Evolutionary conservation across 2,888 invertebrate species (phyloP), one percentile per base, ranked within the genome.

Genomic region (Oxycera nigricornis): DNA sequence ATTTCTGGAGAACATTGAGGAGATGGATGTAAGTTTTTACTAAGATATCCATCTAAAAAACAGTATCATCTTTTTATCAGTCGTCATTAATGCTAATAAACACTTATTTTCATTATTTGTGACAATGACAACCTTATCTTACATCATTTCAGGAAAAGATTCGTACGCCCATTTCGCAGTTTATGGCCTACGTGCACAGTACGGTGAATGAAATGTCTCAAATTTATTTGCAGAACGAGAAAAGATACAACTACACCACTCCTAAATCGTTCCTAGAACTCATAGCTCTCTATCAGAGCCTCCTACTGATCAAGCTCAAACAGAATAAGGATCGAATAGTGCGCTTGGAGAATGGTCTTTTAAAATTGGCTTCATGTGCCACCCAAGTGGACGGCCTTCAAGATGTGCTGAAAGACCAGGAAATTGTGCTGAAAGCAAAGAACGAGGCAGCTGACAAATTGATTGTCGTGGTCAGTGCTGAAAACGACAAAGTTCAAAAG

Each of bases 241-340:
- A 91, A 50, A 89, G 97, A 2, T 96, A 95, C 85, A 97, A 97
- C 84, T 97, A 97, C 84, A 97, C 97, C 0, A 98, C 97, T 0
- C 97, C 97, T 0, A 98, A 98, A 86, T 94, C 95, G 0, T 98
- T 97, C 86, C 86, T 98, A 61, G 97, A 97, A 82, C 94, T 96
- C 82, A 96, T 97, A 75, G 90, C 92, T 11, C 87, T 97, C 3
- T 97, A 91, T 81, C 87, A 89, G 0, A 94, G 93, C 81, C 84
- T 94, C 4, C 83, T 94, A 26, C 88, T 84, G 22, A 90, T 90
- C 77, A 93, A 92, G 82, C 89, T 89, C 0, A 84, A 82, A 6
- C 91, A 93, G 73, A 88, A 95, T 59, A 89, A 90, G 78, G 90
- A 91, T 78, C 93, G 93, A 86, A 93, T 96, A 46, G 82, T 85